phyloP scores from a whole-genome alignment of 2,888 invertebrate species.

The Chydorus sphaericus region DNA sequence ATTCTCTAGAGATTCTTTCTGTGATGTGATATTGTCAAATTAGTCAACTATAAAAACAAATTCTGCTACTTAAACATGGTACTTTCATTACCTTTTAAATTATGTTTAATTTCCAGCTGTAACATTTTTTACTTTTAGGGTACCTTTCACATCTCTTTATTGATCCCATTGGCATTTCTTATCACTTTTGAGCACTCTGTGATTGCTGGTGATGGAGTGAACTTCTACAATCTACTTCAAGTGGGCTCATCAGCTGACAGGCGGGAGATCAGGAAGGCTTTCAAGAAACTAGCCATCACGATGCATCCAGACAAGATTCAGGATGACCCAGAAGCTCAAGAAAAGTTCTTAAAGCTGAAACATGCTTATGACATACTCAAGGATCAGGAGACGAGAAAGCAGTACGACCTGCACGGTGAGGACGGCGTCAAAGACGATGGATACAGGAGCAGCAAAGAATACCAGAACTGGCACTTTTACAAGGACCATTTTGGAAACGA shows the following conservation, averaged over 20 bases:
- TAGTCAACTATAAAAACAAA: too few species aligned
- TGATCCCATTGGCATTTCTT: too few species aligned
- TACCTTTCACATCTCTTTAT: too few species aligned
- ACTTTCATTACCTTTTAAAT: too few species aligned
- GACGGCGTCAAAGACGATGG: constrained; percentile 44
- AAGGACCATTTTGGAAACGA: constrained; percentile 68
- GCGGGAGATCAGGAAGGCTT: constrained; percentile 57
- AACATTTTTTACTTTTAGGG: too few species aligned
- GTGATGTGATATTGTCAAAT: too few species aligned
- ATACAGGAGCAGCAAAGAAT: constrained; percentile 42
- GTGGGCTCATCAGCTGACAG: constrained; percentile 47
- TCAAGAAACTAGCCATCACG: constrained; percentile 57
- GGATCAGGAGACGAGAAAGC: constrained; percentile 59
- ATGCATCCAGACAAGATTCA: constrained; percentile 58
- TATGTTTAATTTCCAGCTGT: too few species aligned
- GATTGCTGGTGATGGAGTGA: constrained; percentile 26
- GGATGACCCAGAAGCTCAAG: constrained; percentile 53
- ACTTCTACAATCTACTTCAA: constrained; percentile 52
- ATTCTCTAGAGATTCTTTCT: too few species aligned
- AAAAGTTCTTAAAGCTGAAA: constrained; percentile 60
- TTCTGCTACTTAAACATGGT: too few species aligned
- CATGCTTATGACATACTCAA: constrained; percentile 75
- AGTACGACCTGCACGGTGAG: constrained; percentile 66
- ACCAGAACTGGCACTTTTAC: constrained; percentile 68
- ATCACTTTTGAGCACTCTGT: too few species aligned